These are phyloP conservation scores for Cyprinella venusta DNA, from an alignment of 2,797 vertebrate species.

Conservation along the genomic window DNA sequence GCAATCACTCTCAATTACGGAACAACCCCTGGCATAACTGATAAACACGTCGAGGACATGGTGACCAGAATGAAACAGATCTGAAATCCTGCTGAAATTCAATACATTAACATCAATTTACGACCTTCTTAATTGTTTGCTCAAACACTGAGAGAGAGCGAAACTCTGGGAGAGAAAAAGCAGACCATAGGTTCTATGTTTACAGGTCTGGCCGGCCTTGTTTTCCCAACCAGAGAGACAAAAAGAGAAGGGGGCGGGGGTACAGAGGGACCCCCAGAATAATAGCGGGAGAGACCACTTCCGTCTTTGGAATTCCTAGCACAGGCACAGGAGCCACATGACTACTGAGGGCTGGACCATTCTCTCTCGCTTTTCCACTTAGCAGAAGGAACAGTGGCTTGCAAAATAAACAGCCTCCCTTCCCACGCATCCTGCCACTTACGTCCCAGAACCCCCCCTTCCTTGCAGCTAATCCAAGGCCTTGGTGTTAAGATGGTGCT, in stretches of 20 bases:
- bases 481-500: conserved; percentile 54
- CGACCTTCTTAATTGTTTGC: conserved; percentile 40
- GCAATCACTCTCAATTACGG: conserved; percentile 77
- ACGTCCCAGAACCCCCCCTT: conserved; percentile 56
- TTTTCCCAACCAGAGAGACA: conserved; percentile 41
- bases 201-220: conserved; percentile 48
- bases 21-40: conserved; percentile 72
- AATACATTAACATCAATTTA: conserved; percentile 55
- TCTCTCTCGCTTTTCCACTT: conserved; percentile 59
- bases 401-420: conserved; percentile 74
- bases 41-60: conserved; percentile 69
- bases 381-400: conserved; percentile 65
- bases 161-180: background rate
- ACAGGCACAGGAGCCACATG: conserved; percentile 70
- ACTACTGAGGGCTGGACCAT: conserved; percentile 67
- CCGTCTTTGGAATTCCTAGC: conserved; percentile 79
- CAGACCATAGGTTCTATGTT: conserved; percentile 60
- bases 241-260: conserved; percentile 43
- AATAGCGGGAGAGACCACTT: conserved; percentile 77
- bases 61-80: conserved; percentile 63
- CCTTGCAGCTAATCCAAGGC: conserved; percentile 52
- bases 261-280: conserved; percentile 72
- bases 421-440: conserved; percentile 62
- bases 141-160: conserved; percentile 42
- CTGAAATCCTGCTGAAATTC: conserved; percentile 45